These are phyloP conservation scores for Exaiptasia diaphana DNA, from an alignment of 64 coral and sea anemone genomes.

Conservation along the genomic window DNA sequence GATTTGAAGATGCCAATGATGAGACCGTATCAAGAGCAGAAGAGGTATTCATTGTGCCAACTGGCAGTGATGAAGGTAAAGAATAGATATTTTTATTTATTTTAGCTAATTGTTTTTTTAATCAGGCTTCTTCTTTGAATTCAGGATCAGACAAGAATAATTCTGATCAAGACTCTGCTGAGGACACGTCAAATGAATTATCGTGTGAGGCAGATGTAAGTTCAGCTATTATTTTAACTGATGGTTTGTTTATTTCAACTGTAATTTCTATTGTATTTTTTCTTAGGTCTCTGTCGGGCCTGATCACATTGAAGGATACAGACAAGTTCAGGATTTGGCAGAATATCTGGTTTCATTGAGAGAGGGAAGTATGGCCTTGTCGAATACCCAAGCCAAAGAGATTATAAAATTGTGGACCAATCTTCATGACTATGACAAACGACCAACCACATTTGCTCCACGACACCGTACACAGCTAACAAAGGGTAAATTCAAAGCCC, in stretches of 20 bases:
- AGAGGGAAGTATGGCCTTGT: background rate
- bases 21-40: slow-evolving; percentile 1
- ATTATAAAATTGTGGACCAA: slow-evolving; percentile 27
- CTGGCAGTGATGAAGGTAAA: no score
- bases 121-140: no score
- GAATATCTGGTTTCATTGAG: slow-evolving; percentile 11
- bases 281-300: background rate
- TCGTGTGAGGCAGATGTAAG: no score
- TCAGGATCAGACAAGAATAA: no score
- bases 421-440: slow-evolving; percentile 32
- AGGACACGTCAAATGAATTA: no score
- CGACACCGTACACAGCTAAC: background rate
- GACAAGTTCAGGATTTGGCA: background rate
- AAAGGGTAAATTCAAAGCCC: slow-evolving; percentile 19
- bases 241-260: no score
- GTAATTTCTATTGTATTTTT: no score
- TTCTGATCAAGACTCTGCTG: no score
- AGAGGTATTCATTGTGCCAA: background rate
- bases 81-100: no score
- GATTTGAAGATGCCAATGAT: slow-evolving; percentile 26
- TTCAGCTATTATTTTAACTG: no score
- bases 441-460: slow-evolving; percentile 4
- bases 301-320: background rate
- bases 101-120: no score
- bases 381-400: slow-evolving; percentile 24